Evolutionary conservation across 2,113 vertebrate species (phyloP).

Genomic region (Azemiops feae): DNA sequence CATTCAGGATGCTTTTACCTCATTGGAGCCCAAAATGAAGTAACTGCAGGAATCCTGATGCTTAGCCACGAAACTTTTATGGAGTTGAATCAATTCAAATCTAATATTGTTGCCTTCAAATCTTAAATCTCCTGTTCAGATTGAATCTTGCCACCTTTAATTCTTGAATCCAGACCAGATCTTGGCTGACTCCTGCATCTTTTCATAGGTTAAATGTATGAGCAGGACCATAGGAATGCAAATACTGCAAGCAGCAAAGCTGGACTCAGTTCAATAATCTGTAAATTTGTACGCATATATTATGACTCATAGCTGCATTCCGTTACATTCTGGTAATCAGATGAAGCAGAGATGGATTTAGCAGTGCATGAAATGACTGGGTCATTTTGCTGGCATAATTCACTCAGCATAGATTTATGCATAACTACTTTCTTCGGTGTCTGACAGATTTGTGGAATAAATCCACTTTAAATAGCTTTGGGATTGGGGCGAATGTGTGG

Average conservation of each 20-base stretch:
- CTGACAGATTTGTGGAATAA: not conserved
- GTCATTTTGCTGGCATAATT: conserved; percentile 19
- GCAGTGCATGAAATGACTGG: conserved; percentile 29
- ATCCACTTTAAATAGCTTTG: not conserved
- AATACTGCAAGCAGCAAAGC: not conserved
- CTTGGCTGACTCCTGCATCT: not conserved
- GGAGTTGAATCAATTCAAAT: not conserved
- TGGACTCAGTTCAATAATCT: not conserved
- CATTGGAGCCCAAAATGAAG: not conserved
- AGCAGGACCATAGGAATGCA: not conserved
- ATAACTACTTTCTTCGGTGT: not conserved
- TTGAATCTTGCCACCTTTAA: not conserved
- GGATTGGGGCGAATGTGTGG: not conserved
- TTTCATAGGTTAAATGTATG: not conserved
- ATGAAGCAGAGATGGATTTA: conserved; percentile 9
- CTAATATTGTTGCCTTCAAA: not conserved
- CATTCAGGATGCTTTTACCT: not conserved
- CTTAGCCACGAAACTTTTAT: not conserved
- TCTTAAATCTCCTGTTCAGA: not conserved
- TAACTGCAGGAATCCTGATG: not conserved
- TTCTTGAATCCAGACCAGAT: not conserved
- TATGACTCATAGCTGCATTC: conserved; percentile 19
- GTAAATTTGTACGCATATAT: not conserved
- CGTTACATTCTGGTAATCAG: conserved; percentile 17
- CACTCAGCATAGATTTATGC: not conserved